Conservation (phyloP, 2,888 invertebrate species). For the Cynaeus angustus region DNA sequence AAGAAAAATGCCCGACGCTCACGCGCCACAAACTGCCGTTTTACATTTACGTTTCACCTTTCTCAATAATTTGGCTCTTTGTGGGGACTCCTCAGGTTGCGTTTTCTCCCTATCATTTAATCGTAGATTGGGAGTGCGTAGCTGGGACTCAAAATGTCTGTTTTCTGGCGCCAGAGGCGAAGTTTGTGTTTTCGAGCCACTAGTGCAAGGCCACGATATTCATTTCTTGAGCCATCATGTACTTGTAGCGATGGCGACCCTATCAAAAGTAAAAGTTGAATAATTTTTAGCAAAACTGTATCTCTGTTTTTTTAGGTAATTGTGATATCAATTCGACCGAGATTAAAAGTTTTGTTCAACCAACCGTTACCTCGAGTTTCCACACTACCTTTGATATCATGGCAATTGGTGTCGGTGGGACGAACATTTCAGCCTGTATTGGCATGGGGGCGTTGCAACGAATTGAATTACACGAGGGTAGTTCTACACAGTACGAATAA, state of each 20-base stretch:
- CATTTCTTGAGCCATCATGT: conserved; percentile 84
- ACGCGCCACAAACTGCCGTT: conserved; percentile 88
- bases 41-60: conserved; percentile 77
- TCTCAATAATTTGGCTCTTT: conserved; percentile 78
- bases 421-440: conserved; percentile 85
- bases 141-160: conserved; percentile 92
- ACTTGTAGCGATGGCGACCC: conserved; percentile 93
- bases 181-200: conserved; percentile 84
- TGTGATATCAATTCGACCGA: conserved; percentile 85
- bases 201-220: conserved; percentile 71
- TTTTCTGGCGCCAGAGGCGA: conserved; percentile 99
- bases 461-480: conserved; percentile 90
- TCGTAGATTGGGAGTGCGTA: conserved; percentile 89
- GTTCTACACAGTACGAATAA: conserved; percentile 73
- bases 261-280: conserved; percentile 89
- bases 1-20: conserved; percentile 84
- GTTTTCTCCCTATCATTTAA: conserved; percentile 95
- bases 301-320: conserved; percentile 75
- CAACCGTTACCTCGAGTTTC: conserved; percentile 82
- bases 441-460: conserved; percentile 89
- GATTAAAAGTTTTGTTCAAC: conserved; percentile 85
- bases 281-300: neutral
- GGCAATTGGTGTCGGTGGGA: conserved; percentile 93
- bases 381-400: conserved; percentile 90
- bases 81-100: conserved; percentile 91